Percentiles rank a stretch among this genome's conserved stretches.
phyloP scores from a whole-genome alignment of 2,888 invertebrate genomes.

The Orthosia gracilis region DNA sequence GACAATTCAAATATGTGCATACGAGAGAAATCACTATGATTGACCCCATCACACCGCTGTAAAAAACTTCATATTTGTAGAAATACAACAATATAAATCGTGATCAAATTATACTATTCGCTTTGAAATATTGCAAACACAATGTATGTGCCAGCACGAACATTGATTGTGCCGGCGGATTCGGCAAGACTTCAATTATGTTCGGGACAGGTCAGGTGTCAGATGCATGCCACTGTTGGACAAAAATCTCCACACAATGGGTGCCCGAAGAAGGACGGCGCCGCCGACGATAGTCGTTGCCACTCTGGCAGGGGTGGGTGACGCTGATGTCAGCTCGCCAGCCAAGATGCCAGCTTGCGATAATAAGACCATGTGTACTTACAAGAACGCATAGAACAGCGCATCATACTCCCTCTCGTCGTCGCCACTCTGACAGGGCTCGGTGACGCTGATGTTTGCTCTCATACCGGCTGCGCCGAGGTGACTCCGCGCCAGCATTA shows the following conservation, averaged over 20 bases:
- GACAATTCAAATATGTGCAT: slow-evolving; percentile 77
- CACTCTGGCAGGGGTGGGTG: slow-evolving; percentile 78
- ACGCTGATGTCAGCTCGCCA: slow-evolving; percentile 78
- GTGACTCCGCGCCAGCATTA: slow-evolving; percentile 83
- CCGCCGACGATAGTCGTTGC: slow-evolving; percentile 63
- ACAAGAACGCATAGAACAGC: slow-evolving; percentile 82
- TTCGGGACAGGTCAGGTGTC: no score
- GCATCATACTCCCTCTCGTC: slow-evolving; percentile 74
- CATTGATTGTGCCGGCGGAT: no score
- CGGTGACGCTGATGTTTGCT: slow-evolving; percentile 76
- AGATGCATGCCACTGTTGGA: no score
- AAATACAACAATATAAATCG: neutral
- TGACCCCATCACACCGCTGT: slow-evolving; percentile 70
- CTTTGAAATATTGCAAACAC: no score
- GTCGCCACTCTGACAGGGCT: slow-evolving; percentile 78
- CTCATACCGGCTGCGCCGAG: slow-evolving; percentile 82
- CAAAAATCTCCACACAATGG: no score
- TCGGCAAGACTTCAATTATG: no score
- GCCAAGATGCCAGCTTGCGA: slow-evolving; percentile 84
- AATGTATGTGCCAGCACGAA: no score
- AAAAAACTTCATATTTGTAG: slow-evolving; percentile 56
- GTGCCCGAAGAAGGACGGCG: no score
- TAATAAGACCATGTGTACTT: slow-evolving; percentile 61
- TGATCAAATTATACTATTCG: no score
- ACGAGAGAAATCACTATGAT: slow-evolving; percentile 68